phyloP scores from a whole-genome alignment of 2,797 vertebrate genomes.

The Gobio occitaniae region DNA sequence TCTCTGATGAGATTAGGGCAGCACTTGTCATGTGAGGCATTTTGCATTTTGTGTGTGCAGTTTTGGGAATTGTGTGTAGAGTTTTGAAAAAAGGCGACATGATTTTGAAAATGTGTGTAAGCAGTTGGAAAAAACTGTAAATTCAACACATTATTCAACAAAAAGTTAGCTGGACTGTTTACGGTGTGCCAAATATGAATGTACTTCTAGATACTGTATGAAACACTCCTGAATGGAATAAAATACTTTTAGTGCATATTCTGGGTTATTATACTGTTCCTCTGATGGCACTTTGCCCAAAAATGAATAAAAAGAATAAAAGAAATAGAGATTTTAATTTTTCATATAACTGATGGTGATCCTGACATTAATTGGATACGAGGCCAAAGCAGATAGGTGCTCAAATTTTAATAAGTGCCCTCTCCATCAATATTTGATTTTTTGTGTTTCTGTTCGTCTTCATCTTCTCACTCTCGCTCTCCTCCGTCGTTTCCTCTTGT shows the following conservation, averaged over 20 bases:
- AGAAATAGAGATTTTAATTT: constrained; percentile 46
- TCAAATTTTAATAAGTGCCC: constrained; percentile 56
- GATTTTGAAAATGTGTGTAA: no score
- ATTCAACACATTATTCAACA: background rate
- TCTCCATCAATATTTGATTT: constrained; percentile 54
- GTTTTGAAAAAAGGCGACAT: no score
- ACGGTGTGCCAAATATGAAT: background rate
- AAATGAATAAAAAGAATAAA: constrained; percentile 45
- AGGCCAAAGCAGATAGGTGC: constrained; percentile 50
- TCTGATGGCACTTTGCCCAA: constrained; percentile 26
- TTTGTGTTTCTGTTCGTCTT: constrained; percentile 46
- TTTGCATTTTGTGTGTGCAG: no score
- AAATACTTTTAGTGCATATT: background rate
- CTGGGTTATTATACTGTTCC: constrained; percentile 2
- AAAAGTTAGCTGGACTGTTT: background rate
- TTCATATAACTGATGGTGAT: constrained; percentile 50
- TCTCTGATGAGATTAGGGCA: no score
- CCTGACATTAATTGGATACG: constrained; percentile 51
- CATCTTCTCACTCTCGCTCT: constrained; percentile 15
- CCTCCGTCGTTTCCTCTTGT: background rate
- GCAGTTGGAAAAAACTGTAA: no score
- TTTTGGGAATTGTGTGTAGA: no score
- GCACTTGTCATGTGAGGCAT: no score
- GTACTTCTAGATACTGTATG: background rate
- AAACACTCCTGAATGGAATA: background rate